Conservation (phyloP, 2,888 invertebrate genomes). For the Crioceris asparagi region DNA sequence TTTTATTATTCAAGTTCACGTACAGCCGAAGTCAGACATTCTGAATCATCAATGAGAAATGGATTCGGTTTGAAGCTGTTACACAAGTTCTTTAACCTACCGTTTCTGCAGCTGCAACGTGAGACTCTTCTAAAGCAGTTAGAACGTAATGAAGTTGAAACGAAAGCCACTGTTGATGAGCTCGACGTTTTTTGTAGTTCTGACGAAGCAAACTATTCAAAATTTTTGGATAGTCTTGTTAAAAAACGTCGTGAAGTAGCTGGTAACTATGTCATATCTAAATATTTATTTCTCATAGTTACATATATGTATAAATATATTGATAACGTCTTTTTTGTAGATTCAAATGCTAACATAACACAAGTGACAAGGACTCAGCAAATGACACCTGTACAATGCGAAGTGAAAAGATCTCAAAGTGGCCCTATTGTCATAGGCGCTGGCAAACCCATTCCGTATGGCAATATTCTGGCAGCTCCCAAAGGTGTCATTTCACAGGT, state of each 20-base stretch:
- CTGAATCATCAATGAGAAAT: conserved; percentile 91
- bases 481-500: conserved; percentile 22
- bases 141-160: conserved; percentile 75
- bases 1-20: conserved; percentile 32
- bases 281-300: too few species aligned
- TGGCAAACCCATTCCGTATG: conserved; percentile 37
- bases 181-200: conserved; percentile 65
- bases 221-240: conserved; percentile 63
- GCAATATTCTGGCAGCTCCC: conserved; percentile 23
- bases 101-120: conserved; percentile 82
- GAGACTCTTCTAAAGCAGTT: conserved; percentile 74
- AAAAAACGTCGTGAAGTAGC: conserved; percentile 61
- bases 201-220: conserved; percentile 64
- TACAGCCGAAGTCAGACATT: conserved; percentile 65
- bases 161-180: conserved; percentile 62
- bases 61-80: conserved; percentile 87
- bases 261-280: background rate
- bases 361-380: conserved; percentile 24
- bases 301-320: too few species aligned
- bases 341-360: conserved; percentile 46
- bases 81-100: conserved; percentile 91
- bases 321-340: conserved; percentile 34
- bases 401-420: conserved; percentile 36
- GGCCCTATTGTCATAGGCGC: conserved; percentile 38
- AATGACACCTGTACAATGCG: conserved; percentile 17